Evolutionary conservation across 1,140 invertebrate genomes (phyloP).

Genomic region (Belonocnema kinseyi): DNA sequence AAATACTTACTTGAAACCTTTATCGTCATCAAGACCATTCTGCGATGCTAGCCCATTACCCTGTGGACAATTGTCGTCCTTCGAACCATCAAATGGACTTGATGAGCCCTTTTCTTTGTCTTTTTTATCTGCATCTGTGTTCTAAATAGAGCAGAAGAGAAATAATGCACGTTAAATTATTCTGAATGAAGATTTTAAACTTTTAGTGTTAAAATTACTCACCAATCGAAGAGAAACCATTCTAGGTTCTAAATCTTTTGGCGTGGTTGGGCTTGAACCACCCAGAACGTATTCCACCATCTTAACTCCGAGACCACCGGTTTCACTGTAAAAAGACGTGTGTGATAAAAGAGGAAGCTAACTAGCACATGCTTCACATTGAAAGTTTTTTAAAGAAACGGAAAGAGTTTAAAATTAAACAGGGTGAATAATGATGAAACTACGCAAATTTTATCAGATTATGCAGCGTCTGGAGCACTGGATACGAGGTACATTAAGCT

Average conservation of each 20-base stretch:
- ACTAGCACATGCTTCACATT: neutral
- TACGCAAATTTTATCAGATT: too few relatives aligned
- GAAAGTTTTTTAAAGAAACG: too few relatives aligned
- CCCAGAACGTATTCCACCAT: slow-evolving; percentile 98
- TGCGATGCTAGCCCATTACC: slow-evolving; percentile 88
- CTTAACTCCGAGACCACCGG: slow-evolving; percentile 93
- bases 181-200: neutral
- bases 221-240: slow-evolving; percentile 85
- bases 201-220: slow-evolving; percentile 46
- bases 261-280: slow-evolving; percentile 90
- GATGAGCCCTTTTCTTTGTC: slow-evolving; percentile 74
- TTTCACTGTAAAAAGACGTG: slow-evolving; percentile 74
- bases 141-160: slow-evolving; percentile 61
- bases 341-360: neutral
- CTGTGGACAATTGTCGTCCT: slow-evolving; percentile 82
- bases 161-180: slow-evolving; percentile 21
- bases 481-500: too few relatives aligned
- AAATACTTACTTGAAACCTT: slow-evolving; percentile 91
- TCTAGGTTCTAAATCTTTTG: slow-evolving; percentile 82
- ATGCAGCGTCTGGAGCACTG: too few relatives aligned
- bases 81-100: slow-evolving; percentile 73
- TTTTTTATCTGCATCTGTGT: slow-evolving; percentile 74
- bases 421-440: too few relatives aligned
- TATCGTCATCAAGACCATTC: slow-evolving; percentile 88
- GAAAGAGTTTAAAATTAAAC: too few relatives aligned